Evolutionary conservation across 2,113 vertebrate species (phyloP), one percentile per base, ranked within the genome.

Genomic region (Rhinoptilus africanus): DNA sequence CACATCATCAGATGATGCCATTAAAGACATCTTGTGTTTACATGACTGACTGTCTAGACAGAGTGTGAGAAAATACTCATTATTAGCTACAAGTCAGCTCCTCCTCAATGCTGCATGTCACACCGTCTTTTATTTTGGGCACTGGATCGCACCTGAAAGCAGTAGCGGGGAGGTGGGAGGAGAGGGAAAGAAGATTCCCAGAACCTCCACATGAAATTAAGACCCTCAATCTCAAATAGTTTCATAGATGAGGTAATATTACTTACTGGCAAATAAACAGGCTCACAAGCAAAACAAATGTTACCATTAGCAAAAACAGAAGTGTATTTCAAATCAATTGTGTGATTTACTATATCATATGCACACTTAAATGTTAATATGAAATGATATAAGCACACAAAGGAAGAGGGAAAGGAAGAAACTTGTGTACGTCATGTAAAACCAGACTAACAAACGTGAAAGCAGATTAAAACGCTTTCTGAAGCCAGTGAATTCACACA

Each of bases 11-110:
- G 74, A 89, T 90, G 78, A 93, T 83, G 62, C 69, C 72, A 86
- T 82, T 92, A 82, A 94, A 91, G 83, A 68, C 73, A 94, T 81
- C 64, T 73, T 96, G 92, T 86, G 85, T 94, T 96, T 93, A 72
- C 72, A 78, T 60, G 74, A 92, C 56, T 93, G 89, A 81, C 72
- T 81, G 73, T 84, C 82, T 88, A 96, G 88, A 86, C 56, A 88
- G 47, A 88, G 64, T 69, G 86, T 50, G 77, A 85, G 83, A 92
- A 96, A 93, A 94, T 59, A n/a, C 23, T 91, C 94, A 63, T 85
- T 85, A 81, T 66, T 86, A 87, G 63, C 50, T 93, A 75, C 4
- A 1, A 90, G 69, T 63, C 81, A 88, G 53, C 34, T 87, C 41
- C 66, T 89, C 66, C 69, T 93, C 5, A 2, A 35, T 41, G 50